Base-by-base conservation (phyloP, 1,140 invertebrate species). In the Drosophila tropicalis region DNA sequence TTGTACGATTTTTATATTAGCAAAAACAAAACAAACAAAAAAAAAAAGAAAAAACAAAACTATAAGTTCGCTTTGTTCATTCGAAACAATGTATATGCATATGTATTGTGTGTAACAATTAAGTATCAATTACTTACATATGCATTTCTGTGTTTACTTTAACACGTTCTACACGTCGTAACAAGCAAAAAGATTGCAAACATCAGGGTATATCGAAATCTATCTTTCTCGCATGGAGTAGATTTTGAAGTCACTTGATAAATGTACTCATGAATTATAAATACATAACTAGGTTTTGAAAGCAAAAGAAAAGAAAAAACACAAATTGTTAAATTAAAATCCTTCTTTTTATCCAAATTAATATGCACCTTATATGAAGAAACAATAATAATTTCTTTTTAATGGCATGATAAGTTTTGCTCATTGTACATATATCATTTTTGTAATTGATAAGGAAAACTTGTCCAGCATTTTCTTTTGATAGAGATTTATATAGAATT, bases 351-450 rank as follows among this genome's bases (percentile, higher is more conserved):
- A 82, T 79, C 72, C 62, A 72, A 79, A 76, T 70, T 70, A 76
- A 66, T 83, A 72, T 79, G 69, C 79, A 76, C 69, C 70, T 60
- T 55, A 54, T 44, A 76, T 64, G 34, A 75, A 51, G 32, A 63
- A 17, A 65, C 9, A 51, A 56, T 62, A 60, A 39, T 9, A 67
- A 55, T 47, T 29, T 70, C 61, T 62, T 77, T 82, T 65, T 70
- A 81, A 85, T 72, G 63, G 72, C 80, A 85, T 79, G 58, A 66
- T 74, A 62, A 69, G 73, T 78, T 63, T 86, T 85, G 74, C 70
- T 82, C 79, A 85, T 85, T 85, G 82, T 85, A 87, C 80, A 86
- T 85, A 86, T 86, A 73, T 77, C 82, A 85, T 87, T 79, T 73
- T 73, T 71, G 61, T 81, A 86, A 81, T 70, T 75, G 44, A 87